These are phyloP conservation scores for Ctenosaura bakeri DNA, from an alignment of 2,797 vertebrate species.

Conservation along the genomic window DNA sequence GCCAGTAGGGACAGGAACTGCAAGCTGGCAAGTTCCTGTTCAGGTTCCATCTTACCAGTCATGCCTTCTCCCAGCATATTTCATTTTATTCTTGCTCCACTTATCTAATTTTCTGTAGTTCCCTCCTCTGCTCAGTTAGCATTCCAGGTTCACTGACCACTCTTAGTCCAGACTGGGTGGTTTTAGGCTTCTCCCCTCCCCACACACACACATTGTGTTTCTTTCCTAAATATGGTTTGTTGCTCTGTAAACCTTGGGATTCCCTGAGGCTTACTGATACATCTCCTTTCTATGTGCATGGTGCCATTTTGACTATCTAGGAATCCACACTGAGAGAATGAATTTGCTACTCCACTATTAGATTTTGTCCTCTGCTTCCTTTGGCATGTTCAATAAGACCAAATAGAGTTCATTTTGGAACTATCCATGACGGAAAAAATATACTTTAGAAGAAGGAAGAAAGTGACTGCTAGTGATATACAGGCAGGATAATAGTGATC, in stretches of 20 bases:
- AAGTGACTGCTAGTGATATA: neutral
- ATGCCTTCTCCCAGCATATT: neutral
- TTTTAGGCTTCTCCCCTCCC: neutral
- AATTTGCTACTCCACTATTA: neutral
- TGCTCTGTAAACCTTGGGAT: neutral
- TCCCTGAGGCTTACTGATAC: neutral
- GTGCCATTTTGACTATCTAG: neutral
- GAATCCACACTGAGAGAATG: neutral
- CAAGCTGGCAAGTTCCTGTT: neutral
- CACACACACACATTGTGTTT: neutral
- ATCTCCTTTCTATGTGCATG: too few species aligned
- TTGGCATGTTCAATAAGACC: neutral
- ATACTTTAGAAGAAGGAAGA: neutral
- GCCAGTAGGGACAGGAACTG: neutral
- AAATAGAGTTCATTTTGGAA: neutral
- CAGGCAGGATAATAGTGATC: neutral
- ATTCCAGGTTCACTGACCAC: neutral
- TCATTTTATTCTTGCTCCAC: too few species aligned
- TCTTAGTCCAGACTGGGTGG: neutral
- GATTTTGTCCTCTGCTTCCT: neutral
- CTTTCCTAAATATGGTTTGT: neutral
- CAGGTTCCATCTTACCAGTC: neutral
- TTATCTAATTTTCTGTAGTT: neutral
- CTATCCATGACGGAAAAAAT: neutral
- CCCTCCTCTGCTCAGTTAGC: neutral